Conservation (phyloP, 2,888 invertebrate genomes). For the Cybosia mesomella region DNA sequence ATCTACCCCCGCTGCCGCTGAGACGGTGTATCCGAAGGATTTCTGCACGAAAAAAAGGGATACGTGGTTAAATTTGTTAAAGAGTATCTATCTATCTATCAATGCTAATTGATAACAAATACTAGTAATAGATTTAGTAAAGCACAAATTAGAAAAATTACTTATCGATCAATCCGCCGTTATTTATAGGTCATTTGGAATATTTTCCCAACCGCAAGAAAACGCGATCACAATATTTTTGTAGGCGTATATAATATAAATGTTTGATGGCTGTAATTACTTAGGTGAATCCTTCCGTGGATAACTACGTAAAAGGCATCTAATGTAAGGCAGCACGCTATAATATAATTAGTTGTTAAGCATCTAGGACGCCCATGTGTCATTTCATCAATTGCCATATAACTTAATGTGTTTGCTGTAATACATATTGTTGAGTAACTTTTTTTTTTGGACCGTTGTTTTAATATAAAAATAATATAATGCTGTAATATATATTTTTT, state of each 20-base stretch:
- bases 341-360: slow-evolving; percentile 68
- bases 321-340: slow-evolving; percentile 67
- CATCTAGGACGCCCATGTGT: slow-evolving; percentile 58
- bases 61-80: too few relatives aligned
- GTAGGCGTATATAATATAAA: neutral
- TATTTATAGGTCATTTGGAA: neutral
- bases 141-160: neutral
- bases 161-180: neutral
- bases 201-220: neutral
- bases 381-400: slow-evolving; percentile 37
- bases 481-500: neutral
- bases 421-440: neutral
- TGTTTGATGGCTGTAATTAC: slow-evolving; percentile 24
- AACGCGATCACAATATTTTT: neutral
- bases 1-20: too few relatives aligned
- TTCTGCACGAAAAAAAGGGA: too few relatives aligned
- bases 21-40: too few relatives aligned
- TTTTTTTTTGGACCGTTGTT: neutral
- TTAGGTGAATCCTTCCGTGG: slow-evolving; percentile 26
- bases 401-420: slow-evolving; percentile 10
- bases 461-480: neutral
- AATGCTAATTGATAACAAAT: neutral
- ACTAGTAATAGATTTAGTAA: neutral
- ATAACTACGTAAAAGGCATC: slow-evolving; percentile 33
- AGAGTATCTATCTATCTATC: too few relatives aligned